A percentile compares a stretch with the other conserved stretches of the same genome.
Conservation (phyloP, 2,888 invertebrate genomes). For the Acleris holmiana region DNA sequence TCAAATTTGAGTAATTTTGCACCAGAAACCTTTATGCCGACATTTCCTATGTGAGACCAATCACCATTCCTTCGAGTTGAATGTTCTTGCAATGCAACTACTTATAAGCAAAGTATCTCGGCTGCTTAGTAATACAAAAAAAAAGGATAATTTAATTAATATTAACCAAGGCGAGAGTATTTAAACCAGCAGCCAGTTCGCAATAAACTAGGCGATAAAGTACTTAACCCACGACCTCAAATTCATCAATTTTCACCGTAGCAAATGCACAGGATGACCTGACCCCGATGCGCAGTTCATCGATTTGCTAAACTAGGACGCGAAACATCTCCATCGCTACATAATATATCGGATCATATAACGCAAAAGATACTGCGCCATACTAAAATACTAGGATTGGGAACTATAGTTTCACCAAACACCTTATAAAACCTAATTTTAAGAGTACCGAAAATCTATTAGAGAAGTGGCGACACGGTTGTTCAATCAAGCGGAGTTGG, state of each 20-base stretch:
- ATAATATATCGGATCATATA: background rate
- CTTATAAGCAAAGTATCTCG: too few relatives aligned
- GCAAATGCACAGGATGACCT: constrained; percentile 13
- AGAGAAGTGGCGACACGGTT: constrained; percentile 24
- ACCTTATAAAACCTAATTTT: constrained; percentile 2
- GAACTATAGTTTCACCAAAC: background rate
- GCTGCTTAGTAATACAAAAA: too few relatives aligned
- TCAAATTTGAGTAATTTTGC: too few relatives aligned
- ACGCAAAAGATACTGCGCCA: background rate
- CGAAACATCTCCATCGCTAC: constrained; percentile 9
- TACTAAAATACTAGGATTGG: background rate
- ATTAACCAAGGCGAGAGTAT: too few relatives aligned
- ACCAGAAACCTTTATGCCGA: too few relatives aligned
- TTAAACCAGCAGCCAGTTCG: too few relatives aligned
- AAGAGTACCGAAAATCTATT: constrained; percentile 21
- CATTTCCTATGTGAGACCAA: too few relatives aligned
- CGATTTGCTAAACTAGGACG: constrained; percentile 23
- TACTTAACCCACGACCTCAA: background rate
- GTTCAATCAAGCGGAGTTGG: constrained; percentile 13
- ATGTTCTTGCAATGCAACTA: too few relatives aligned
- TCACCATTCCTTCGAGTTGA: too few relatives aligned
- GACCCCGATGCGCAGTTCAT: constrained; percentile 16
- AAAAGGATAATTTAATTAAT: too few relatives aligned
- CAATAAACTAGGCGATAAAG: too few relatives aligned
- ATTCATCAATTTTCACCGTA: constrained; percentile 4